A percentile compares a stretch with the other conserved stretches of the same genome.
Conservation (phyloP, 2,113 vertebrate genomes). For the Poecile atricapillus region DNA sequence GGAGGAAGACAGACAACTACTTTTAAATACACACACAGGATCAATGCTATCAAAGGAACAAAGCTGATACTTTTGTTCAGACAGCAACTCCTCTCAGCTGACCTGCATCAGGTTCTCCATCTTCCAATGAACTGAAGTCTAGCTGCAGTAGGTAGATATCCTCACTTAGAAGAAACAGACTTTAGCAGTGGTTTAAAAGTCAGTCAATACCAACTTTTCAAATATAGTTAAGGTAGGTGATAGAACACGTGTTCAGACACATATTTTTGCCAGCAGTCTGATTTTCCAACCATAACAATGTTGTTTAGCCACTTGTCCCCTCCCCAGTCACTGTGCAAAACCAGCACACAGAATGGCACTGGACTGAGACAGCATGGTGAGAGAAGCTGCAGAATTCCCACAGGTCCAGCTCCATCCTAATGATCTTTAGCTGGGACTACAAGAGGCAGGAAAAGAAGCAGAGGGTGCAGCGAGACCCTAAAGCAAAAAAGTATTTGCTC, state of each 20-base stretch:
- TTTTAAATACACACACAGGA: neutral
- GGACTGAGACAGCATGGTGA: accelerated
- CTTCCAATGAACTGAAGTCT: neutral
- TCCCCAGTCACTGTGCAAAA: neutral
- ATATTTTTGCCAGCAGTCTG: neutral
- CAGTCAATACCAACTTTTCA: neutral
- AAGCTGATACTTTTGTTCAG: neutral
- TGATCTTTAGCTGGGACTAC: neutral
- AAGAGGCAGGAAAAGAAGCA: neutral
- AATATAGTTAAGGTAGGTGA: neutral
- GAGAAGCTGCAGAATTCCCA: neutral
- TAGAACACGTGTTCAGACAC: neutral
- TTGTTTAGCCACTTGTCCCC: neutral
- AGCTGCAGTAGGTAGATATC: neutral
- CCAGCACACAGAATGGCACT: neutral
- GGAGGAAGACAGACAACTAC: neutral
- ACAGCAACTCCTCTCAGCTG: neutral
- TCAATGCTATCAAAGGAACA: neutral
- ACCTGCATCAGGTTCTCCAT: neutral
- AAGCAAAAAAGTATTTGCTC: neutral
- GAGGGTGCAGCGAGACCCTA: neutral
- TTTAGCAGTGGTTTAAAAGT: neutral
- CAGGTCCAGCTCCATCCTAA: neutral
- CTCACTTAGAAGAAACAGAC: neutral
- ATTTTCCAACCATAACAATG: neutral